Percentiles rank a stretch among this genome's conserved stretches.
Evolutionary conservation across 1,140 invertebrate genomes (phyloP).

Genomic region (Amphibalanus amphitrite): DNA sequence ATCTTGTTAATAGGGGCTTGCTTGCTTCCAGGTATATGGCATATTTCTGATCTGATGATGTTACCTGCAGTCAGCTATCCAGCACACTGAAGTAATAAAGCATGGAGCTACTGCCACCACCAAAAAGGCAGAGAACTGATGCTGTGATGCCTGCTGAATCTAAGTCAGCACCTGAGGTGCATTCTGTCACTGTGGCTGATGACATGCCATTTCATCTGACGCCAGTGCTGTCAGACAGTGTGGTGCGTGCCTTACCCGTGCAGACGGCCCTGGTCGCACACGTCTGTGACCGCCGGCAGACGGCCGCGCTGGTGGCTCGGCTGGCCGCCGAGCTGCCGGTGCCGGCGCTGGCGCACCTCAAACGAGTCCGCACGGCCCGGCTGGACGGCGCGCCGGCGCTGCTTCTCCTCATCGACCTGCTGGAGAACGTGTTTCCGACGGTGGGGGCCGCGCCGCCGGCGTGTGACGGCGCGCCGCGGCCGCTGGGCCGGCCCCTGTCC

Average conservation of each 20-base stretch:
- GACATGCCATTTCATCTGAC: too few species aligned
- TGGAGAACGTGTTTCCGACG: constrained; percentile 1
- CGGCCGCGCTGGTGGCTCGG: not conserved
- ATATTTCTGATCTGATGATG: too few species aligned
- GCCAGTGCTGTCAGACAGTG: not conserved
- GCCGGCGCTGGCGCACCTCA: constrained; percentile 13
- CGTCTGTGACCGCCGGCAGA: not conserved
- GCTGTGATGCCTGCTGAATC: too few species aligned
- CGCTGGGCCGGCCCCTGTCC: constrained; percentile 8
- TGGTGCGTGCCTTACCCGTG: not conserved
- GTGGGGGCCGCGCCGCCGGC: not conserved
- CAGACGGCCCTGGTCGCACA: not conserved
- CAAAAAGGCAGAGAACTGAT: too few species aligned
- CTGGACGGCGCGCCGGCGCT: not conserved
- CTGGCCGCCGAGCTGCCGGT: constrained; percentile 14
- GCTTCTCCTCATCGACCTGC: not conserved
- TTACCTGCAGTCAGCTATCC: too few species aligned
- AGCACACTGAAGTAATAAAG: too few species aligned
- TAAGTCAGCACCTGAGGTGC: too few species aligned
- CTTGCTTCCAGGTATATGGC: too few species aligned
- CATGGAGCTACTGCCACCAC: too few species aligned
- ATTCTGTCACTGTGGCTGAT: too few species aligned
- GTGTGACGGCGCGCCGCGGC: constrained; percentile 8
- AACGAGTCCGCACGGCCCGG: constrained; percentile 13
- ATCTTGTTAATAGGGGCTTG: too few species aligned